These are phyloP conservation scores for Morinoia aosen DNA, from an alignment of 2,888 invertebrate species.

Conservation along the genomic window DNA sequence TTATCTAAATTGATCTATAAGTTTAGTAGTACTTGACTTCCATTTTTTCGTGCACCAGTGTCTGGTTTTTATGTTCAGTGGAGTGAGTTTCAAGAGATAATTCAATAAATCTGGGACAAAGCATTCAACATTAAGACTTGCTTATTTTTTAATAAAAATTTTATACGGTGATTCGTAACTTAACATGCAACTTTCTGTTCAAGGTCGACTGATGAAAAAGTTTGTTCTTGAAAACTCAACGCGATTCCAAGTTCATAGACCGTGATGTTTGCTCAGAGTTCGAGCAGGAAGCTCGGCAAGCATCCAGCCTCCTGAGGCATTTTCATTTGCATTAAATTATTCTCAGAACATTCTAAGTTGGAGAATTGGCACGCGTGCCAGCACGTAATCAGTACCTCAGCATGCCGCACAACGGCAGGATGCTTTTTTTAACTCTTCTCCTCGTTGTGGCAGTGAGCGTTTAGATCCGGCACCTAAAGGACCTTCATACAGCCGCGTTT, in stretches of 20 bases:
- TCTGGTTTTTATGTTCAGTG: background rate
- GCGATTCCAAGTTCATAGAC: background rate
- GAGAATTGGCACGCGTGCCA: background rate
- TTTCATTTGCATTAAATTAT: constrained; percentile 49
- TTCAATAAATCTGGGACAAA: too few species aligned
- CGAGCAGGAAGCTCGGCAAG: background rate
- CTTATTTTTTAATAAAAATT: background rate
- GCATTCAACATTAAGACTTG: too few species aligned
- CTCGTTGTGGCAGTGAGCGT: background rate
- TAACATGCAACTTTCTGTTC: background rate
- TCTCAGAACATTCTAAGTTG: constrained; percentile 38
- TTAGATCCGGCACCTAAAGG: background rate
- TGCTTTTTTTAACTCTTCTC: background rate
- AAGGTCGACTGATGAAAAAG: background rate
- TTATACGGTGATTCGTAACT: background rate
- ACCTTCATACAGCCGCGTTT: background rate
- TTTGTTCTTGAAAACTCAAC: background rate
- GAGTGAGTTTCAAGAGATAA: background rate
- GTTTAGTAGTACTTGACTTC: background rate
- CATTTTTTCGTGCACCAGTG: background rate
- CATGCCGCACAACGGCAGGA: background rate
- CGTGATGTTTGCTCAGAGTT: background rate
- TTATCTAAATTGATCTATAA: background rate
- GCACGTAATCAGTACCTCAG: constrained; percentile 35
- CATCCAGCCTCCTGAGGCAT: background rate